phyloP scores from a whole-genome alignment of 2,888 invertebrate species.

The Bugulina stolonifera region DNA sequence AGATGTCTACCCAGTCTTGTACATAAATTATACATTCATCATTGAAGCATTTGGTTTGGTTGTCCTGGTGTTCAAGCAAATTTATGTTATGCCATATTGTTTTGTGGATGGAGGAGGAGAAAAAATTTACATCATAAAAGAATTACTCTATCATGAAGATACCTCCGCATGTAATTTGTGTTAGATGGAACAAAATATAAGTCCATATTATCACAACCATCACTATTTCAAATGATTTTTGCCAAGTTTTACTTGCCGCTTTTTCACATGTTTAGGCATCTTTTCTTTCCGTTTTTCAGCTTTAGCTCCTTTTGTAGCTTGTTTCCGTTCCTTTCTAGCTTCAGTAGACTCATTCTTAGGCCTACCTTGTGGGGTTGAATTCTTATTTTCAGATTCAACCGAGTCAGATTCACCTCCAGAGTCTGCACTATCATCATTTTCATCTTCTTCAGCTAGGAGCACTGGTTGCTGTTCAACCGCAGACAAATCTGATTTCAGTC shows the following conservation, averaged over 20 bases:
- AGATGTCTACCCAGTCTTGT: too few relatives aligned
- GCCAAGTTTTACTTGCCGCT: conserved; percentile 63
- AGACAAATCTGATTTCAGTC: conserved; percentile 72
- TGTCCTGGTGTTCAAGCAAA: too few relatives aligned
- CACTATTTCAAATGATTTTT: conserved; percentile 23
- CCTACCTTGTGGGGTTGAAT: conserved; percentile 35
- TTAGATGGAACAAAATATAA: too few relatives aligned
- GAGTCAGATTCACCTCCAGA: conserved; percentile 32
- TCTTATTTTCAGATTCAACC: conserved; percentile 28
- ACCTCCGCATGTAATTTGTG: too few relatives aligned
- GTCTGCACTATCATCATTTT: conserved; percentile 18
- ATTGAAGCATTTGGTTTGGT: too few relatives aligned
- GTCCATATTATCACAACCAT: too few relatives aligned
- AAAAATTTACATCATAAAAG: too few relatives aligned
- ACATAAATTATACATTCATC: too few relatives aligned
- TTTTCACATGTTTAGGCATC: conserved; percentile 88
- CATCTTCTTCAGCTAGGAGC: background rate
- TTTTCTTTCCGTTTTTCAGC: conserved; percentile 83
- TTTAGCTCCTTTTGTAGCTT: conserved; percentile 77
- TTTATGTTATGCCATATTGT: too few relatives aligned
- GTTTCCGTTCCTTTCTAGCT: conserved; percentile 64
- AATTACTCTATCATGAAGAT: too few relatives aligned
- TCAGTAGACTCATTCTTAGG: conserved; percentile 56
- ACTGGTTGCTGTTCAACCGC: background rate
- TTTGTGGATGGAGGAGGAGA: too few relatives aligned